Base-by-base conservation (phyloP, 2,797 vertebrate genomes). In the Helicolenus hilgendorfi region DNA sequence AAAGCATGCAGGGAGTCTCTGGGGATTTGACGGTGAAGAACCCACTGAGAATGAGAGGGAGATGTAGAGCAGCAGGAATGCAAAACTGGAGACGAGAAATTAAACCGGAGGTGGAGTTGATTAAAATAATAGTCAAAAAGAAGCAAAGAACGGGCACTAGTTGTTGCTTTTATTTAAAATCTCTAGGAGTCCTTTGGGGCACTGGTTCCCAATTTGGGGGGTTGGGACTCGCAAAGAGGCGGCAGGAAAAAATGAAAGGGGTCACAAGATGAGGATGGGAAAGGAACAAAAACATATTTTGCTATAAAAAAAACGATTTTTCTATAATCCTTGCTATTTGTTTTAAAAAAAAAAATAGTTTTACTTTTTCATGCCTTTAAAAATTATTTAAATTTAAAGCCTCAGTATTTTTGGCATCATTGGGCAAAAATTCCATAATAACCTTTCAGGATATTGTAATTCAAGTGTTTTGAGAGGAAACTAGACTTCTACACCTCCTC, bases 51-150 rank as follows among this genome's bases (percentile, higher is more conserved):
- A 79, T 15, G 29, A 36, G 24, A 69, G 29, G 49, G 31, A 71
- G 26, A 77, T 69, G 49, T n/a, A 68, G 65, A 68, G 45, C 64
- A 67, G 33, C 62, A 74, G 56, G 59, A 80, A 87, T 73, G 64
- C 31, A 33, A 67, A 63, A 84, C 15, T 67, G 60, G 77, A 77
- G 55, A 81, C 49, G 49, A 69, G 45, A 78, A 38, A 67, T 59
- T 33, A 11, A 24, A 45, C 33, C 59, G 65, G 58, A 56, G 63
- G 53, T 13, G 4, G 7, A 36, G 41, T 49, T 33, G 45, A 72
- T 55, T 56, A 63, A 75, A 55, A 35, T 60, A 74, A 72, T 9
- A 69, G 24, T 22, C 5, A 65, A 49, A 60, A 41, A 26, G 24
- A 69, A 8, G 20, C 29, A n/a, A 38, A 63, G 22, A 59, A 55